Percentiles rank a stretch among this genome's conserved stretches.
These are phyloP conservation scores for Copsychus sechellarum DNA, from an alignment of 2,113 vertebrate genomes.

Conservation along the genomic window DNA sequence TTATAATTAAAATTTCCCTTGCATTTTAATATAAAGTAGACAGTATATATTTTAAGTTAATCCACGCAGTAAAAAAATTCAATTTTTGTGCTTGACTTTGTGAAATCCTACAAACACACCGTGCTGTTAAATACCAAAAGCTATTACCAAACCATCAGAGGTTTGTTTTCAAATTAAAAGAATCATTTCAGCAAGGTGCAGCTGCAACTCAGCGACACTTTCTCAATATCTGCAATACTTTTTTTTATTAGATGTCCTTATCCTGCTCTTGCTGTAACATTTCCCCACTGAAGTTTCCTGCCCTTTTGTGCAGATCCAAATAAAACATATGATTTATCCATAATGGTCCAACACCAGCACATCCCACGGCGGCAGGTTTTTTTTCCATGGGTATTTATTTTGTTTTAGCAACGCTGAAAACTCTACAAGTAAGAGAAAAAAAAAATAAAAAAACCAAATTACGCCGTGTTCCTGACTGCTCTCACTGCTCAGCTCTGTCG, in stretches of 20 bases:
- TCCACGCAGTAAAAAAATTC: background rate
- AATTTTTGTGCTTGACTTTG: background rate
- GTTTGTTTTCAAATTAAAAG: background rate
- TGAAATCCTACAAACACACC: background rate
- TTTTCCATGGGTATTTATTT: background rate
- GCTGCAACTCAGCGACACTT: background rate
- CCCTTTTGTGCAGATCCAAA: background rate
- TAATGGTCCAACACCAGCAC: background rate
- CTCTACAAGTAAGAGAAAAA: background rate
- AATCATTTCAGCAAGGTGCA: background rate
- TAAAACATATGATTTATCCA: background rate
- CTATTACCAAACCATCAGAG: background rate
- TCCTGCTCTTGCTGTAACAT: background rate
- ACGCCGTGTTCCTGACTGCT: background rate
- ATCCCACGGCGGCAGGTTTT: background rate
- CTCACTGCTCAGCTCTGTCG: slow-evolving; percentile 12
- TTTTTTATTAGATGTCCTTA: background rate
- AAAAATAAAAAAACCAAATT: background rate
- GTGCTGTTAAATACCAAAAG: background rate
- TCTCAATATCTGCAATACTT: background rate
- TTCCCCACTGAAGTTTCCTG: background rate
- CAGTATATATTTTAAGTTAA: background rate
- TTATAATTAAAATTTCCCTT: background rate
- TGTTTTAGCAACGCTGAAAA: background rate
- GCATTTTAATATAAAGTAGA: background rate